Conservation (phyloP, 2,797 vertebrate genomes). For the Brachymystax lenok region DNA sequence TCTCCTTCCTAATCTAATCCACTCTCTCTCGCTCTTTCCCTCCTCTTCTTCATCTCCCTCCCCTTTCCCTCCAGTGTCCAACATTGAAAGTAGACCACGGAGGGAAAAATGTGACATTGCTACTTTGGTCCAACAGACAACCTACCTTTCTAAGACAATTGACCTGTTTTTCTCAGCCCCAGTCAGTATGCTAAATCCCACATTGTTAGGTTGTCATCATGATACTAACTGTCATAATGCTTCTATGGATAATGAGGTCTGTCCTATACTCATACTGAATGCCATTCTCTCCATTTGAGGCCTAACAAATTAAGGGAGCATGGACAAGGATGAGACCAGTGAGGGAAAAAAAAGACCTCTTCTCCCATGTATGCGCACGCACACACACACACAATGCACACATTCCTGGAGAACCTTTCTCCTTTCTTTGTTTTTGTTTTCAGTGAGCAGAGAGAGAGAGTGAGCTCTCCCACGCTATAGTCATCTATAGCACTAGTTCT, state of each 20-base stretch:
- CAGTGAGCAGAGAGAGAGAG: conserved; percentile 12
- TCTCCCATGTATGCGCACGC: background rate
- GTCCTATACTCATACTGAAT: background rate
- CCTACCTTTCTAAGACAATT: conserved; percentile 55
- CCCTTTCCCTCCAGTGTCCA: background rate
- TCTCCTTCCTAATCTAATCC: conserved; percentile 34
- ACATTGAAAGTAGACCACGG: conserved; percentile 58
- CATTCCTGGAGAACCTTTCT: conserved; percentile 16
- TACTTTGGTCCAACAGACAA: conserved; percentile 63
- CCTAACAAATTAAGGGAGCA: conserved; percentile 6
- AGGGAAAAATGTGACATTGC: conserved; percentile 65
- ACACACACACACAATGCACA: conserved; percentile 8
- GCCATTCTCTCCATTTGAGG: background rate
- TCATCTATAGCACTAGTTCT: background rate
- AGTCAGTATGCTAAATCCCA: background rate
- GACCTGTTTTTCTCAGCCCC: conserved; percentile 18
- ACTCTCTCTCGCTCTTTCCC: conserved; percentile 16
- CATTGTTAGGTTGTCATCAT: background rate
- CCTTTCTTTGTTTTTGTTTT: conserved; percentile 21
- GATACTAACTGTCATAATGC: background rate
- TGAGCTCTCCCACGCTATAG: background rate
- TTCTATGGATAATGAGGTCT: background rate
- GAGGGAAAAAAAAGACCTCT: conserved; percentile 1
- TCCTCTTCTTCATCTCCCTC: too few relatives aligned
- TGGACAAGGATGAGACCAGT: conserved; percentile 40